Evolutionary conservation across 2,888 invertebrate genomes (phyloP).

Genomic region (Gortyna flavago): DNA sequence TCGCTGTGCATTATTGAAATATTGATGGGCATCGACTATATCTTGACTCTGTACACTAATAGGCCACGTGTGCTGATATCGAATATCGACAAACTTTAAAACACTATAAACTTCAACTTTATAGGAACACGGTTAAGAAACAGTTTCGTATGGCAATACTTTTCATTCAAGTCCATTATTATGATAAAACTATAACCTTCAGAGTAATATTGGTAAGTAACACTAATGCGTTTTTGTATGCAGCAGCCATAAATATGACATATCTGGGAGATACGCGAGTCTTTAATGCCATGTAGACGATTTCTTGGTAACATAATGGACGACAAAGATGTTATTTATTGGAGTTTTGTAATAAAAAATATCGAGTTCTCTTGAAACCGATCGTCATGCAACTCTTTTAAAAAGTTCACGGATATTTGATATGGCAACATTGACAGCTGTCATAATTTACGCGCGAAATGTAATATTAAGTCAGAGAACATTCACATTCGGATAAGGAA

Average conservation of each 20-base stretch:
- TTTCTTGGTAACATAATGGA: conserved; percentile 58
- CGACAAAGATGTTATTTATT: conserved; percentile 46
- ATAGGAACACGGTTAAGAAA: conserved; percentile 35
- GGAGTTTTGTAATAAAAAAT: conserved; percentile 49
- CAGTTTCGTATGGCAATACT: conserved; percentile 34
- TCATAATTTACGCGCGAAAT: conserved; percentile 52
- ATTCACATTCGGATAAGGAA: conserved; percentile 51
- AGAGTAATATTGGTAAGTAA: conserved; percentile 78
- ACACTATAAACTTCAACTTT: conserved; percentile 51
- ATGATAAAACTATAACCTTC: conserved; percentile 80
- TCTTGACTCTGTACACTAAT: conserved; percentile 77
- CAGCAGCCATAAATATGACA: conserved; percentile 82
- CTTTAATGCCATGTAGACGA: conserved; percentile 57
- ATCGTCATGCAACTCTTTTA: conserved; percentile 18
- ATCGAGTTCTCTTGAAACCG: conserved; percentile 20
- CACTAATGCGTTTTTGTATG: conserved; percentile 85
- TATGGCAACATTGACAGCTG: conserved; percentile 52
- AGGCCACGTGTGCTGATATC: conserved; percentile 80
- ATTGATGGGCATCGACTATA: conserved; percentile 71
- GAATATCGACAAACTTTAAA: conserved; percentile 63
- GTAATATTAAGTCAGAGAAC: conserved; percentile 52
- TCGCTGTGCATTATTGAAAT: conserved; percentile 72
- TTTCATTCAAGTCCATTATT: conserved; percentile 72
- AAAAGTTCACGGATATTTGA: conserved; percentile 52
- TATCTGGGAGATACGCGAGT: conserved; percentile 73